Evolutionary conservation across 2,797 vertebrate species (phyloP).

Genomic region (Cirrhinus mrigala): DNA sequence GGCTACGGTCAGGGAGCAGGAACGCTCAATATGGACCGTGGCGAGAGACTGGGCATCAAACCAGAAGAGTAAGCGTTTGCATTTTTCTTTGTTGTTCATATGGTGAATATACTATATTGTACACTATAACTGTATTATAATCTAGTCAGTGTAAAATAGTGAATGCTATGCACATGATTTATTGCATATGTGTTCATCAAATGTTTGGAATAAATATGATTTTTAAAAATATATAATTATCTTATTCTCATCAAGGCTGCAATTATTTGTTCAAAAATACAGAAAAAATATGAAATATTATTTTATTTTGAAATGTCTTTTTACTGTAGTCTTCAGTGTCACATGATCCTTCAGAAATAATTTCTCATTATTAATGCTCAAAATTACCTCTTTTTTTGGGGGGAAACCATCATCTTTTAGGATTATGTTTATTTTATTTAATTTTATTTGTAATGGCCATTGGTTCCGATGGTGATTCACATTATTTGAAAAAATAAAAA

Average conservation of each 20-base stretch:
- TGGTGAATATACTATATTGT: background rate
- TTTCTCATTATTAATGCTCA: background rate
- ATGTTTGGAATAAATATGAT: background rate
- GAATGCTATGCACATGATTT: background rate
- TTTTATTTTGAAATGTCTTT: background rate
- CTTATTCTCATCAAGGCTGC: background rate
- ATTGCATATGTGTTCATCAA: background rate
- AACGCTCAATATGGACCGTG: conserved; percentile 93
- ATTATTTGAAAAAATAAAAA: no score
- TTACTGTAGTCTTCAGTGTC: background rate
- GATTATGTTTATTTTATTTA: background rate
- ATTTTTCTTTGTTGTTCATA: background rate
- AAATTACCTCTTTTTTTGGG: background rate
- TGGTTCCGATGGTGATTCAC: no score
- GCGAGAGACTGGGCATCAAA: conserved; percentile 94
- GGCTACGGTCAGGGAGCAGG: conserved; percentile 95
- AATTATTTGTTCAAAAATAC: background rate
- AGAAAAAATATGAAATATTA: background rate
- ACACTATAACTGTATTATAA: background rate
- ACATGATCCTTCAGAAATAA: background rate
- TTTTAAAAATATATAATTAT: background rate
- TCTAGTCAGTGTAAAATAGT: background rate
- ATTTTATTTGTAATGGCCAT: background rate
- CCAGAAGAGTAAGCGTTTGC: conserved; percentile 85
- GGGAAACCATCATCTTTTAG: background rate